Conservation (phyloP, 1,140 invertebrate genomes). For the Apis florea region DNA sequence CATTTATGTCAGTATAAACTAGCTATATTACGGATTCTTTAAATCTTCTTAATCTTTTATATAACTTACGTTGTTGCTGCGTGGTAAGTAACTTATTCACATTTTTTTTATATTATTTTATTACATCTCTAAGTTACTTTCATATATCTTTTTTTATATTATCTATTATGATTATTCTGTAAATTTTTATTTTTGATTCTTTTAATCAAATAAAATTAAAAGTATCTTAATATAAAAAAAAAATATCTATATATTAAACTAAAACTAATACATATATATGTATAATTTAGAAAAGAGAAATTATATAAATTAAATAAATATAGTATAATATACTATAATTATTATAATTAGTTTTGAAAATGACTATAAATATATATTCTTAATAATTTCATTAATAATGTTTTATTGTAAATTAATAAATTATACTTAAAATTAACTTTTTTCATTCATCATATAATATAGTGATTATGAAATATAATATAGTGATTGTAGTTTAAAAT, state of each 20-base stretch:
- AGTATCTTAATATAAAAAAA: not conserved
- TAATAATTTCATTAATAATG: not conserved
- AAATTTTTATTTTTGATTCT: not conserved
- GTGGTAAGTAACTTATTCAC: constrained; percentile 44
- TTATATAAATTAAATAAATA: not conserved
- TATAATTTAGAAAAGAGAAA: not conserved
- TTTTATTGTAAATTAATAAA: not conserved
- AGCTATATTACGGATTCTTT: constrained; percentile 25
- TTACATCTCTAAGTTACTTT: not conserved
- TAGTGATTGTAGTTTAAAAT: not conserved
- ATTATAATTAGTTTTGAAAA: not conserved
- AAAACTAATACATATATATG: not conserved
- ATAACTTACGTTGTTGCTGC: constrained; percentile 46
- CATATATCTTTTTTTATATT: constrained; percentile 3
- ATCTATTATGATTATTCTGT: not conserved
- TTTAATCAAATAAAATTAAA: not conserved
- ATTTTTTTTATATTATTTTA: not conserved
- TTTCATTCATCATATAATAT: not conserved
- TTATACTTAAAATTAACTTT: not conserved
- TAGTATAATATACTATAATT: not conserved
- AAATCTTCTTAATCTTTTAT: constrained; percentile 34
- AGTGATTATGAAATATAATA: not conserved
- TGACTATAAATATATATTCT: not conserved
- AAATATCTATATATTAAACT: not conserved
- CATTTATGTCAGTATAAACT: constrained; percentile 50